phyloP scores from a whole-genome alignment of 2,797 vertebrate genomes.

The Netta rufina region DNA sequence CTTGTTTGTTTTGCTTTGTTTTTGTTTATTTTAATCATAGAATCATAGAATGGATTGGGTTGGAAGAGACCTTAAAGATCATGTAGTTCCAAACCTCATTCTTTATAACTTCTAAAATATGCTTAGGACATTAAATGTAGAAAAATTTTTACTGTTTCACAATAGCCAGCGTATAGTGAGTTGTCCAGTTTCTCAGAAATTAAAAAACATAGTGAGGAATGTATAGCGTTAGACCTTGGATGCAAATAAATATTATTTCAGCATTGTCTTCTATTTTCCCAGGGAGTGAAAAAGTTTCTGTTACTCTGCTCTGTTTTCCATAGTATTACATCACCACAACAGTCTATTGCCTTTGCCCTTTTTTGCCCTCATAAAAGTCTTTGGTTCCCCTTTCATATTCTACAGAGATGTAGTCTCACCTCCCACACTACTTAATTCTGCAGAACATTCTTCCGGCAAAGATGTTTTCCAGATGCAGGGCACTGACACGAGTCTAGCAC shows the following conservation, averaged over 20 bases:
- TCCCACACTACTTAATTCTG: slow-evolving; percentile 46
- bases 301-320: neutral
- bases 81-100: too few relatives aligned
- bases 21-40: too few relatives aligned
- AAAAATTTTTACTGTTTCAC: neutral
- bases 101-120: too few relatives aligned
- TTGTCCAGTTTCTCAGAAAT: neutral
- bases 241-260: neutral
- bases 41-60: too few relatives aligned
- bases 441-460: slow-evolving; percentile 19
- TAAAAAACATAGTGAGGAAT: neutral
- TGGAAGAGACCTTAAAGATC: too few relatives aligned
- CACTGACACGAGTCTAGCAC: slow-evolving; percentile 45
- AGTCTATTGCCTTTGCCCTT: slow-evolving; percentile 9
- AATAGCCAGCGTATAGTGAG: neutral
- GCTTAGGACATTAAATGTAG: neutral
- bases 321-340: neutral
- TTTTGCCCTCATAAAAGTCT: slow-evolving; percentile 53
- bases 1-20: too few relatives aligned
- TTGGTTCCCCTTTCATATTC: slow-evolving; percentile 40
- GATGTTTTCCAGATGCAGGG: slow-evolving; percentile 65
- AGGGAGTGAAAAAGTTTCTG: neutral
- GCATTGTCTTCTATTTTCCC: neutral
- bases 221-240: neutral
- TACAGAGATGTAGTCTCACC: slow-evolving; percentile 51